Evolutionary conservation across 2,113 vertebrate genomes (phyloP), one percentile per base, ranked within the genome.

Genomic region (Pardalotus punctatus): DNA sequence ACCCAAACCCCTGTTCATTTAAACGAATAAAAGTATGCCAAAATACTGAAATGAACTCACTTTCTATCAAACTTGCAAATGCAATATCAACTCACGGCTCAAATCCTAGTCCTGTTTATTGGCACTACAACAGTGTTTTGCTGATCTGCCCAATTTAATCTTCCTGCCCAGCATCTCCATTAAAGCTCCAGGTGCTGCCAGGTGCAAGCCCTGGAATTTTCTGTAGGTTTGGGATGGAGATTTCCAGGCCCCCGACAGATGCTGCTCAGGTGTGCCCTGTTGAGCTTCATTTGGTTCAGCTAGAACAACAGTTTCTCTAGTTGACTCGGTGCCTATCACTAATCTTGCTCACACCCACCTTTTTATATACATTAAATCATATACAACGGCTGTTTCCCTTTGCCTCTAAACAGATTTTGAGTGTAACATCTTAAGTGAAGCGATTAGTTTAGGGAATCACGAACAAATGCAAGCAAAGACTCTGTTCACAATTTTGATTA

Each of bases 401-500:
- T 29, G 28, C 13, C 36, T 47, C 35, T 78, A n/a, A 57, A 61
- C 3, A 11, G 13, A 48, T 45, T 76, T 40, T 12, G 36, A 61
- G 15, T n/a, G 19, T 18, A 84, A 64, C 29, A 51, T 27, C 21
- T 80, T 60, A 35, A 3, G 54, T 16, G 17, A 51, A 62, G 16
- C 21, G 17, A 51, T 21, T 14, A 77, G 48, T n/a, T 85, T 47
- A 91, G 28, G 45, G 92, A 92, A 67, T 22, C 21, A 43, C 10
- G 35, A 71, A 51, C 14, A 72, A 74, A 57, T 57, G 12, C 23
- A 36, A 69, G 18, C 23, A 54, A 2, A 87, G 33, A 58, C 9
- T 81, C 16, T 69, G 45, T 38, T 90, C 73, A 77, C 22, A 73
- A 42, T 77, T 84, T 60, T 45, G n/a, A 86, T 92, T 38, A 81